Evolutionary conservation across 2,888 invertebrate genomes (phyloP).

Genomic region (Bombyx huttoni): DNA sequence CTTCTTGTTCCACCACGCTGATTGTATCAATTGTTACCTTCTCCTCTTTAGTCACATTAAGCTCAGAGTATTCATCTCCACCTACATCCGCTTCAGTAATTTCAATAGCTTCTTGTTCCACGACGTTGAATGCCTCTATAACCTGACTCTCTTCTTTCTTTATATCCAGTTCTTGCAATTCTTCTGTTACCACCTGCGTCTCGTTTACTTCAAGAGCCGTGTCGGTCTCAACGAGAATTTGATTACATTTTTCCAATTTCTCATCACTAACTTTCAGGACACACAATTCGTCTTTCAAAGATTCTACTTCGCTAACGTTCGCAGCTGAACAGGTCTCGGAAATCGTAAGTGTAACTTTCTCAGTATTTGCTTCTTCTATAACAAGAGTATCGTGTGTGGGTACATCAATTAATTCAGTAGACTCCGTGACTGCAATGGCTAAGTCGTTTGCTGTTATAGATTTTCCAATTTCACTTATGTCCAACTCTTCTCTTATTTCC

Average conservation of each 20-base stretch:
- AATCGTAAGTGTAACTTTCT: slow-evolving; percentile 15
- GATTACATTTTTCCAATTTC: neutral
- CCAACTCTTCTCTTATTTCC: slow-evolving; percentile 8
- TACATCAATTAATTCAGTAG: slow-evolving; percentile 17
- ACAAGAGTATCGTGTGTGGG: slow-evolving; percentile 15
- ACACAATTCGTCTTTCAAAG: slow-evolving; percentile 10
- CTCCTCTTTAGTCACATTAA: neutral
- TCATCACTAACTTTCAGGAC: slow-evolving; percentile 6
- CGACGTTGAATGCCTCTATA: slow-evolving; percentile 6
- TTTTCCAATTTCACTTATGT: neutral
- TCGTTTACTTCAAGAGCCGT: slow-evolving; percentile 13
- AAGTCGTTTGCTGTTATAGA: slow-evolving; percentile 4
- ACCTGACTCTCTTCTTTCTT: slow-evolving; percentile 1
- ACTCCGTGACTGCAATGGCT: slow-evolving; percentile 15
- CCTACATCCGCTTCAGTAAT: slow-evolving; percentile 12
- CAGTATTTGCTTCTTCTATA: slow-evolving; percentile 14
- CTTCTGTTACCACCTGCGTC: slow-evolving; percentile 7
- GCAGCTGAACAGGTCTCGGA: slow-evolving; percentile 13
- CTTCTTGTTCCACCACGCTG: neutral
- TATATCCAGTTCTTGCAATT: slow-evolving; percentile 4
- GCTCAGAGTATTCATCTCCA: slow-evolving; percentile 7
- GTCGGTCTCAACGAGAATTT: neutral
- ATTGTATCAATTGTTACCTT: neutral
- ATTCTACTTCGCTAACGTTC: slow-evolving; percentile 6
- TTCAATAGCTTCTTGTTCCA: slow-evolving; percentile 13